Conservation (phyloP, 1,140 invertebrate genomes). For the Rhyacophila brunnea region DNA sequence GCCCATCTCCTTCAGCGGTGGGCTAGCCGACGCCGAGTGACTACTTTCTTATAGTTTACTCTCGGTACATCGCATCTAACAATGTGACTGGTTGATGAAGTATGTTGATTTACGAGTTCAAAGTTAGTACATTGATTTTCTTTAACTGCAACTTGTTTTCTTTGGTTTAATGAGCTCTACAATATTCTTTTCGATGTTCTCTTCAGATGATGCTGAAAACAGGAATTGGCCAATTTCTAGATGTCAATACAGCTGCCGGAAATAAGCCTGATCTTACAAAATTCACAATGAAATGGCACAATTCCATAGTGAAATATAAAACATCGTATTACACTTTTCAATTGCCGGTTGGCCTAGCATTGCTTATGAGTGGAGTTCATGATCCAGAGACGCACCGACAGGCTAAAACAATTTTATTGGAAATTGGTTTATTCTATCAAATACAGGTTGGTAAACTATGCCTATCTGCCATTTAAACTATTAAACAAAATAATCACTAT, state of each 20-base stretch:
- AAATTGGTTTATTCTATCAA: constrained; percentile 97
- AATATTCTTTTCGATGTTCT: not conserved
- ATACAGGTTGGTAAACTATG: constrained; percentile 73
- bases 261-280: constrained; percentile 67
- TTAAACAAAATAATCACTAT: no score
- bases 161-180: no score
- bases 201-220: constrained; percentile 75
- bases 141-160: no score
- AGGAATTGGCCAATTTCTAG: constrained; percentile 75
- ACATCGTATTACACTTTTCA: constrained; percentile 94
- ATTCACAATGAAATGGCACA: constrained; percentile 86
- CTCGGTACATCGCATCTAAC: no score
- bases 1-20: no score
- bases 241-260: constrained; percentile 61
- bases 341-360: constrained; percentile 83
- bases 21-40: no score
- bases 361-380: constrained; percentile 82
- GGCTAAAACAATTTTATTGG: constrained; percentile 83
- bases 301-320: constrained; percentile 92
- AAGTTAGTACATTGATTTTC: no score
- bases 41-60: no score
- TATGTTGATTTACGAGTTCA: no score
- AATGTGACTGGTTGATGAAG: no score
- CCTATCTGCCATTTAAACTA: no score
- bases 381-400: constrained; percentile 80